phyloP scores from a whole-genome alignment of 2,113 vertebrate species.

The Chauna torquata region DNA sequence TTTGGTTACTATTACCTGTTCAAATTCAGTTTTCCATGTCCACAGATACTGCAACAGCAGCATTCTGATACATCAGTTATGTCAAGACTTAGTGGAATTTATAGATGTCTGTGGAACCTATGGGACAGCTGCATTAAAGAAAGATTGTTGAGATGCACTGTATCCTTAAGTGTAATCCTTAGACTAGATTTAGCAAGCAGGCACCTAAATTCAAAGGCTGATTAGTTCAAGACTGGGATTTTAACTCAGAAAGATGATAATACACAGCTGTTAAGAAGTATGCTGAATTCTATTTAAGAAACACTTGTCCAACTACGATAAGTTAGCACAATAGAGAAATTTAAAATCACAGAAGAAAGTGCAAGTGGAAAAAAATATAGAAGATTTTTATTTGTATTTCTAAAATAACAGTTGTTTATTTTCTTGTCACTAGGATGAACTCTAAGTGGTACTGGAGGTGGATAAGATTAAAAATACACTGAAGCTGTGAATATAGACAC shows the following conservation, averaged over 20 bases:
- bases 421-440: slow-evolving; percentile 76
- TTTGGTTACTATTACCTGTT: not conserved
- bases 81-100: not conserved
- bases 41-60: not conserved
- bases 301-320: not conserved
- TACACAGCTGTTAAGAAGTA: not conserved
- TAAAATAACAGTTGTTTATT: slow-evolving; percentile 1
- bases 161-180: not conserved
- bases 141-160: not conserved
- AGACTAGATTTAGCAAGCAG: not conserved
- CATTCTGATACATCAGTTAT: not conserved
- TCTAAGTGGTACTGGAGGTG: slow-evolving; percentile 58
- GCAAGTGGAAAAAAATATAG: not conserved
- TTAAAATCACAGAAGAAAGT: not conserved
- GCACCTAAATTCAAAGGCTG: not conserved
- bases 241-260: not conserved
- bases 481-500: slow-evolving; percentile 48
- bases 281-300: not conserved
- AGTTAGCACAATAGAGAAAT: not conserved
- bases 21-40: not conserved
- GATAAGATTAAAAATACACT: not conserved
- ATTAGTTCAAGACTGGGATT: not conserved
- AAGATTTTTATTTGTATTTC: not conserved
- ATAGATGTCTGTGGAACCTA: accelerated
- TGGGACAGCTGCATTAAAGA: accelerated